These are phyloP conservation scores for Synanthedon formicaeformis DNA, from an alignment of 2,888 invertebrate genomes.

Conservation along the genomic window DNA sequence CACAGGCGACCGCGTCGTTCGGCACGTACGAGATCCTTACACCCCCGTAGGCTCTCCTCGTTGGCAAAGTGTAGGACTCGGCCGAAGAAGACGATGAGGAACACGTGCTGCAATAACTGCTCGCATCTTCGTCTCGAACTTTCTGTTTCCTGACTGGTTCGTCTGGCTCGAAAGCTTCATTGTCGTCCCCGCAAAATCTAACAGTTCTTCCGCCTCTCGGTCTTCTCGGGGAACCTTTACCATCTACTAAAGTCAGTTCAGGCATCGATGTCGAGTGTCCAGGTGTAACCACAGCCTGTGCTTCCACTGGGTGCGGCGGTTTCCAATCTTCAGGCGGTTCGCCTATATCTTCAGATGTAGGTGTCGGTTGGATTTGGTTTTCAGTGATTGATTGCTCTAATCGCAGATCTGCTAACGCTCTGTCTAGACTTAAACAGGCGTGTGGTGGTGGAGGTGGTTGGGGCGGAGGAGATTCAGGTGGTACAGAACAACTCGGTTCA, in stretches of 20 bases:
- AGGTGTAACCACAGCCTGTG: slow-evolving; percentile 63
- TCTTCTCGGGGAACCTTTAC: slow-evolving; percentile 32
- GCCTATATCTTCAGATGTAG: slow-evolving; percentile 35
- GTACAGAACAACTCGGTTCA: slow-evolving; percentile 68
- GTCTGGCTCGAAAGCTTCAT: slow-evolving; percentile 59
- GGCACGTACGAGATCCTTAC: slow-evolving; percentile 93
- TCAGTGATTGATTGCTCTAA: slow-evolving; percentile 77
- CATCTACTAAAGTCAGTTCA: slow-evolving; percentile 63
- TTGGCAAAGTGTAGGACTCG: slow-evolving; percentile 87
- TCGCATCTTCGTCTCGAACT: slow-evolving; percentile 73
- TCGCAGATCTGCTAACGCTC: slow-evolving; percentile 63
- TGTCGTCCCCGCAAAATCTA: slow-evolving; percentile 59
- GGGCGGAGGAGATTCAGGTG: slow-evolving; percentile 67
- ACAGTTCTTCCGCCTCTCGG: slow-evolving; percentile 54
- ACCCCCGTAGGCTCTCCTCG: slow-evolving; percentile 86
- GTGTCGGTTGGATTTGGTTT: slow-evolving; percentile 73
- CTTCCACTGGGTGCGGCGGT: slow-evolving; percentile 63
- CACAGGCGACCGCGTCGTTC: slow-evolving; percentile 89
- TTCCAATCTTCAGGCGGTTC: slow-evolving; percentile 61
- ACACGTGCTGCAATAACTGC: slow-evolving; percentile 88
- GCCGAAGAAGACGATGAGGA: slow-evolving; percentile 92
- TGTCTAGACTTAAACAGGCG: slow-evolving; percentile 55
- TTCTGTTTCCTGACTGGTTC: slow-evolving; percentile 42
- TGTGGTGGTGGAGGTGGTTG: slow-evolving; percentile 58
- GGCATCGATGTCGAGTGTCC: slow-evolving; percentile 66